Evolutionary conservation across 2,113 vertebrate genomes (phyloP).

Genomic region (Glaucomys volans): DNA sequence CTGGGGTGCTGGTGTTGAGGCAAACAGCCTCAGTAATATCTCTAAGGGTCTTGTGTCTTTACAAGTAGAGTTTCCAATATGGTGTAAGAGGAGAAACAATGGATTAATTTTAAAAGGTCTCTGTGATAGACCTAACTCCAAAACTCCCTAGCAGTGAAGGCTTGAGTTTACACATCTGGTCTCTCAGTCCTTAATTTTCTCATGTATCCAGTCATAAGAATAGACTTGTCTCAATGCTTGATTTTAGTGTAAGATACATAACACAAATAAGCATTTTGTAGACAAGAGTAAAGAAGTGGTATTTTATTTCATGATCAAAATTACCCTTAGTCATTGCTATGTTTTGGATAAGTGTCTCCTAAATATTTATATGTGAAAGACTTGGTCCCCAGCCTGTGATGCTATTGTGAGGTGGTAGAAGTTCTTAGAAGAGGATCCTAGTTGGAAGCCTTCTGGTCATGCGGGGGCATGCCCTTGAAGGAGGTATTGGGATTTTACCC

Average conservation of each 20-base stretch:
- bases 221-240: not conserved
- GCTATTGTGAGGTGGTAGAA: not conserved
- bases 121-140: not conserved
- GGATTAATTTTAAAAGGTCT: not conserved
- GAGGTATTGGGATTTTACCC: accelerated
- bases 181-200: not conserved
- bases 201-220: not conserved
- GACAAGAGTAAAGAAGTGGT: not conserved
- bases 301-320: conserved; percentile 53
- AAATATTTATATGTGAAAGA: not conserved
- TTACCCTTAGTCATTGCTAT: not conserved
- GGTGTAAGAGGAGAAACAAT: not conserved
- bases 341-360: not conserved
- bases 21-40: conserved; percentile 14
- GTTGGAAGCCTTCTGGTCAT: not conserved
- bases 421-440: too few relatives aligned
- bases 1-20: not conserved
- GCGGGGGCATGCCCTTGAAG: too few relatives aligned
- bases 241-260: not conserved
- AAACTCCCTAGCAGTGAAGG: not conserved
- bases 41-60: not conserved
- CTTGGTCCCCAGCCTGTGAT: not conserved
- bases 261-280: not conserved
- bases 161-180: not conserved
- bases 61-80: not conserved